These are phyloP conservation scores for Stegastes partitus DNA, from an alignment of 2,113 vertebrate species.

Conservation along the genomic window DNA sequence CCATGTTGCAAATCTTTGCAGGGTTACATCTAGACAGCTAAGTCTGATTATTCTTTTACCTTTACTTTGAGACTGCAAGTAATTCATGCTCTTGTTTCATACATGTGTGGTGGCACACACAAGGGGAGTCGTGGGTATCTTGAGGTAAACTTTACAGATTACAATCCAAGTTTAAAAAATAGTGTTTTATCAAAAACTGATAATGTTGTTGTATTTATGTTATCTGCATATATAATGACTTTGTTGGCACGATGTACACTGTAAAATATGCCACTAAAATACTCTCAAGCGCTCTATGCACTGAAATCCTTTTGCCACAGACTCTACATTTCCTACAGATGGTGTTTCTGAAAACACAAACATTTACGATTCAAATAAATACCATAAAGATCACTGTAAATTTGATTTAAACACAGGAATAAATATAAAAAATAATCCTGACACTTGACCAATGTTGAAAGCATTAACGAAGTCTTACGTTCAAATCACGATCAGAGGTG, in stretches of 20 bases:
- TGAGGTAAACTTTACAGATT: neutral
- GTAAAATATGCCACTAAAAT: neutral
- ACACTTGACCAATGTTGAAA: neutral
- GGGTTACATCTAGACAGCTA: neutral
- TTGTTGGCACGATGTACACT: neutral
- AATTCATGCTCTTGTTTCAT: neutral
- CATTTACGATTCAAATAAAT: neutral
- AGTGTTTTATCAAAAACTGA: neutral
- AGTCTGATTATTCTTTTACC: too few species aligned
- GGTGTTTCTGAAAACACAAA: neutral
- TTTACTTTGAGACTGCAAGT: too few species aligned
- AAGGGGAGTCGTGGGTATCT: neutral
- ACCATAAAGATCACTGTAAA: neutral
- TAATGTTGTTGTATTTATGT: neutral
- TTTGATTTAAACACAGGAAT: neutral
- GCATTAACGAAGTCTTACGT: constrained; percentile 43
- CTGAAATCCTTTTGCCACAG: neutral
- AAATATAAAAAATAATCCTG: neutral
- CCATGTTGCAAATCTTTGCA: neutral
- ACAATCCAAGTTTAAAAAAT: neutral
- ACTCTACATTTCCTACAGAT: neutral
- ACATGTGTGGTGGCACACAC: neutral
- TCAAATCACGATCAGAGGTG: constrained; percentile 27
- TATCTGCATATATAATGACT: neutral
- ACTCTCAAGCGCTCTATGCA: too few species aligned